Percentiles rank a stretch among this genome's conserved stretches.
Conservation (phyloP, 1,140 invertebrate genomes). For the Arctopsyche grandis region DNA sequence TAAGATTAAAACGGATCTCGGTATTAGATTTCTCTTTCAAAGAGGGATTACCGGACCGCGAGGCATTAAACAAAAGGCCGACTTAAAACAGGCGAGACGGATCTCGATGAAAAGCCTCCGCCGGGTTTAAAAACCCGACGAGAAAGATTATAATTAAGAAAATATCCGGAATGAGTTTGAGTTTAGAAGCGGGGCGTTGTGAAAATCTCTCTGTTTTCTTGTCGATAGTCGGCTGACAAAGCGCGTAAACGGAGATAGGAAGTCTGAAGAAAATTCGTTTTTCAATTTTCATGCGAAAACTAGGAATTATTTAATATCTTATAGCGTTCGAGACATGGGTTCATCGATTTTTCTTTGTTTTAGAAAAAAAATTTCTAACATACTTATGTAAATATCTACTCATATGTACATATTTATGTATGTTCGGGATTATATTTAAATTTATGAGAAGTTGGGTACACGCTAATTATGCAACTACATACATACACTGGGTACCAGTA, state of each 20-base stretch:
- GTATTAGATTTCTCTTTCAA: slow-evolving; percentile 13
- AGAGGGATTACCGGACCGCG: slow-evolving; percentile 20
- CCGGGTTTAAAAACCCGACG: background rate
- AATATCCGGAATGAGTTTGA: background rate
- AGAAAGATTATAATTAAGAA: background rate
- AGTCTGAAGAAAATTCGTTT: too few relatives aligned
- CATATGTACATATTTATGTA: background rate
- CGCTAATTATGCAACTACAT: background rate
- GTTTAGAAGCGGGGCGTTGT: background rate
- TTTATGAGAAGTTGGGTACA: background rate
- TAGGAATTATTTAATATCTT: background rate
- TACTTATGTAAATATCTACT: background rate
- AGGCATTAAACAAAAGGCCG: slow-evolving; percentile 8
- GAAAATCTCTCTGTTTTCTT: background rate
- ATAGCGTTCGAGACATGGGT: background rate
- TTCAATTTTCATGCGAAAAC: too few relatives aligned
- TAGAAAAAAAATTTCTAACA: background rate
- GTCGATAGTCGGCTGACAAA: background rate
- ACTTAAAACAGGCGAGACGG: background rate
- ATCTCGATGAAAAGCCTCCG: background rate
- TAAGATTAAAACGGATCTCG: slow-evolving; percentile 4
- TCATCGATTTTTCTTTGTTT: background rate
- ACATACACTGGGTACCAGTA: background rate
- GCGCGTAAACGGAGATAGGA: background rate
- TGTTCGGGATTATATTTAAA: background rate